These are phyloP conservation scores for Pogonocherus hispidulus DNA, from an alignment of 2,888 invertebrate genomes.

Conservation along the genomic window DNA sequence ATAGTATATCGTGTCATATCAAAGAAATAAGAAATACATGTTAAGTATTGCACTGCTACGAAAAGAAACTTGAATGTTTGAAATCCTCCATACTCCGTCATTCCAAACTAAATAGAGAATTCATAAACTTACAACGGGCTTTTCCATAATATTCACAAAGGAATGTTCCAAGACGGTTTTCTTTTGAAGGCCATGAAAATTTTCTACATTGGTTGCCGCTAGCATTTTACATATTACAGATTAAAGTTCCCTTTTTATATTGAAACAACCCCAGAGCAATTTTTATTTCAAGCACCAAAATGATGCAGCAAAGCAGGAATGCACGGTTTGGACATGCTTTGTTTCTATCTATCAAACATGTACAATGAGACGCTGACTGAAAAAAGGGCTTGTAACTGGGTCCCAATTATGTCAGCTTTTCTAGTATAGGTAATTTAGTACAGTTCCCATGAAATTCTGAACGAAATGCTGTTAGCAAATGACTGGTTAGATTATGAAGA, in stretches of 20 bases:
- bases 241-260: constrained; percentile 46
- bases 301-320: constrained; percentile 35
- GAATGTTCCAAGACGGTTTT: constrained; percentile 13
- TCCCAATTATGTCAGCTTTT: not conserved
- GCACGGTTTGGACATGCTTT: not conserved
- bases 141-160: constrained; percentile 22
- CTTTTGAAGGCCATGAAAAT: constrained; percentile 17
- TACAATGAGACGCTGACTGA: not conserved
- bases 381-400: not conserved
- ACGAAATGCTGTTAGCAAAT: too few relatives aligned
- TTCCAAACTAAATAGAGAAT: constrained; percentile 16
- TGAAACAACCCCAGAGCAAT: constrained; percentile 43
- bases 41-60: not conserved
- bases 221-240: constrained; percentile 43
- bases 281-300: constrained; percentile 39
- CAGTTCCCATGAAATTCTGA: too few relatives aligned
- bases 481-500: too few relatives aligned
- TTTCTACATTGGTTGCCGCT: constrained; percentile 6
- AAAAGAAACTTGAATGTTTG: not conserved
- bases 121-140: constrained; percentile 25
- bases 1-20: too few relatives aligned
- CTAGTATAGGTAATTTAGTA: too few relatives aligned
- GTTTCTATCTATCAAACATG: not conserved
- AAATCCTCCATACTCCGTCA: not conserved
- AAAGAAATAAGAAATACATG: too few relatives aligned